phyloP scores from a whole-genome alignment of 2,797 vertebrate species.

The Phaenicophaeus curvirostris region DNA sequence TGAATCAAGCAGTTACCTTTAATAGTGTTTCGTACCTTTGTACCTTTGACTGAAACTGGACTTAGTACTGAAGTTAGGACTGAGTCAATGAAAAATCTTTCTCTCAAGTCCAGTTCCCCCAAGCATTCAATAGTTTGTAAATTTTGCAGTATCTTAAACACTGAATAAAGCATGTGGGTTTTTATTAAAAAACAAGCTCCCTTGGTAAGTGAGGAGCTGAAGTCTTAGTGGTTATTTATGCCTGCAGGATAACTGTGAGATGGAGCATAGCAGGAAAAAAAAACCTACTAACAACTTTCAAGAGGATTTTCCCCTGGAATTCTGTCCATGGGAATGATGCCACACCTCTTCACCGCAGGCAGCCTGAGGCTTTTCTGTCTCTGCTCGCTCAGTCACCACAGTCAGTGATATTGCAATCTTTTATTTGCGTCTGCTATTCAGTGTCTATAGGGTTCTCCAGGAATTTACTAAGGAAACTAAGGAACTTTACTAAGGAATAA shows the following conservation, averaged over 20 bases:
- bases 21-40: not conserved
- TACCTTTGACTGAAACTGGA: not conserved
- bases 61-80: not conserved
- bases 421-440: not conserved
- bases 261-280: not conserved
- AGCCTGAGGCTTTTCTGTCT: not conserved
- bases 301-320: not conserved
- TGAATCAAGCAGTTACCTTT: not conserved
- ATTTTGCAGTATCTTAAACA: not conserved
- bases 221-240: not conserved
- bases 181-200: not conserved
- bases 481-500: not conserved
- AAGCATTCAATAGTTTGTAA: not conserved
- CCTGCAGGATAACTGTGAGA: not conserved
- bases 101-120: not conserved
- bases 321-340: not conserved
- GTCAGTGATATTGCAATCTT: not conserved
- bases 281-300: not conserved
- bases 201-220: not conserved
- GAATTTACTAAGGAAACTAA: not conserved
- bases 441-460: accelerated
- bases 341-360: accelerated
- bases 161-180: not conserved
- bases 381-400: not conserved
- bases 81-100: too few species aligned